A percentile compares a stretch with the other conserved stretches of the same genome.
Conservation (phyloP, 2,113 vertebrate species). For the Pseudorasbora parva region DNA sequence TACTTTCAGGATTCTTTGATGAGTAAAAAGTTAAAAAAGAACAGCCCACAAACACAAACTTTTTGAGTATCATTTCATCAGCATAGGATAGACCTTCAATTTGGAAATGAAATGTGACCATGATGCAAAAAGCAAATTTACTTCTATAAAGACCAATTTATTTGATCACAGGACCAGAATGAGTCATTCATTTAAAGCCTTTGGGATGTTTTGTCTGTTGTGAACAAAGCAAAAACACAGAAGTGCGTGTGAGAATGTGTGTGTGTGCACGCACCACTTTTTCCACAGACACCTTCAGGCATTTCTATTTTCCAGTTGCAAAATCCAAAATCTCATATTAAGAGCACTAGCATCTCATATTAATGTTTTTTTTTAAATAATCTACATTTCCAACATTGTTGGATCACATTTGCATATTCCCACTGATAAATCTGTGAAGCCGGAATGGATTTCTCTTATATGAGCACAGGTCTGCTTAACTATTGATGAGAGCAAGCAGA, state of each 20-base stretch:
- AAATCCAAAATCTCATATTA: not conserved
- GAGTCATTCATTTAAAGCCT: not conserved
- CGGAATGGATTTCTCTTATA: conserved; percentile 51
- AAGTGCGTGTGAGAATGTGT: not conserved
- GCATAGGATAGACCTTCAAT: too few species aligned
- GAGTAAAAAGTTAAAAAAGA: too few species aligned
- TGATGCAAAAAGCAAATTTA: not conserved
- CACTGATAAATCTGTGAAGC: not conserved
- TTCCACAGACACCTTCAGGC: not conserved
- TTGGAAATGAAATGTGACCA: too few species aligned
- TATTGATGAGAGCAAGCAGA: conserved; percentile 81
- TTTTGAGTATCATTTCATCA: too few species aligned
- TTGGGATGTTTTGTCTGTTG: not conserved
- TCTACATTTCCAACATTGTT: not conserved
- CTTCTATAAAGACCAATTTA: not conserved
- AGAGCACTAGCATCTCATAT: not conserved
- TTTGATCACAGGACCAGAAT: not conserved
- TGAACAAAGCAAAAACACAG: not conserved
- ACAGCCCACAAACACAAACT: too few species aligned
- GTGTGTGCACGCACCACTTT: not conserved
- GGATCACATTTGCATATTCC: not conserved
- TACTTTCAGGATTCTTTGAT: too few species aligned
- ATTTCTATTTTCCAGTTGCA: not conserved
- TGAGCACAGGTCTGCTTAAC: conserved; percentile 68
- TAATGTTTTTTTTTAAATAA: not conserved